phyloP scores from a whole-genome alignment of 92 coral and sea anemone species.

The Zoanthus sansibaricus region DNA sequence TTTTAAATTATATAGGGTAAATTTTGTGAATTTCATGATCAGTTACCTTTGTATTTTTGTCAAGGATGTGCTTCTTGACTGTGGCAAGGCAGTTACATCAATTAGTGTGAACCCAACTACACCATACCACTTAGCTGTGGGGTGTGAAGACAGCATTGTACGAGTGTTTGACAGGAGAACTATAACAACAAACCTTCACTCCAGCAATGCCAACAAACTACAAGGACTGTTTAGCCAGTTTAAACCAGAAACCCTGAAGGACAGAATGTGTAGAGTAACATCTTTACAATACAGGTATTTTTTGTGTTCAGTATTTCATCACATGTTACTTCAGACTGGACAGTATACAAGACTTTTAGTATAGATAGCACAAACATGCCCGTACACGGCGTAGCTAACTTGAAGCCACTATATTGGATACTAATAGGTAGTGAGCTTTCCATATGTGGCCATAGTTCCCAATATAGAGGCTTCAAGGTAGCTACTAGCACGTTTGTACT shows the following conservation, averaged over 20 bases:
- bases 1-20: too few relatives aligned
- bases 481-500: too few relatives aligned
- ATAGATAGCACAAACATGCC: too few relatives aligned
- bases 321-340: too few relatives aligned
- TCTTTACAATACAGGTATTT: conserved; percentile 57
- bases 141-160: conserved; percentile 95
- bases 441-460: too few relatives aligned
- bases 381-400: too few relatives aligned
- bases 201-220: conserved; percentile 69
- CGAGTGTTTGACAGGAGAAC: conserved; percentile 94
- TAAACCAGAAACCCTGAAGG: conserved; percentile 86
- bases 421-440: too few relatives aligned
- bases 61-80: conserved; percentile 91
- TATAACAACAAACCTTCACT: conserved; percentile 69
- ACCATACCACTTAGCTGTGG: conserved; percentile 92
- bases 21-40: too few relatives aligned
- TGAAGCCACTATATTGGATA: too few relatives aligned
- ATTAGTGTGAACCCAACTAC: conserved; percentile 87
- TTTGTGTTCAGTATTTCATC: neutral
- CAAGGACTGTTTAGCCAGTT: conserved; percentile 91
- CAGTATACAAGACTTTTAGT: too few relatives aligned
- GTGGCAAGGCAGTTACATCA: conserved; percentile 95
- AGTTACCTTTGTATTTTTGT: neutral
- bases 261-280: conserved; percentile 91
- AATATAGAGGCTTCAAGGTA: too few relatives aligned